These are phyloP conservation scores for Cephonodes hylas DNA, from an alignment of 2,888 invertebrate species.

Conservation along the genomic window DNA sequence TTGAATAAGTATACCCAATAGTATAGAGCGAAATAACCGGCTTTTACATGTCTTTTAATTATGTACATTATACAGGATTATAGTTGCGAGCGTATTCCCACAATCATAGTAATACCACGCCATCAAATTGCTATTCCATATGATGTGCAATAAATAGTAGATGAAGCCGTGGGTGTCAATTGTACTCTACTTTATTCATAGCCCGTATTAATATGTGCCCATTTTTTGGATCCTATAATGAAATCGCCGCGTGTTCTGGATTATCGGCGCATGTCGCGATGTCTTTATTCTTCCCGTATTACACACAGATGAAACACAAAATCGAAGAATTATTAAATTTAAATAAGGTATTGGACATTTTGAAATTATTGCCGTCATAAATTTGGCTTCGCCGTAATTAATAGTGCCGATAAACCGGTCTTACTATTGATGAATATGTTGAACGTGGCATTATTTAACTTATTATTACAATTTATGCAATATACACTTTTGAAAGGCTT, in stretches of 20 bases:
- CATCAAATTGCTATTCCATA: slow-evolving; percentile 64
- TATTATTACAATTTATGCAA: slow-evolving; percentile 13
- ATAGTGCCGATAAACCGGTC: slow-evolving; percentile 48
- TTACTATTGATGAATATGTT: slow-evolving; percentile 43
- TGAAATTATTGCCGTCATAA: slow-evolving; percentile 61
- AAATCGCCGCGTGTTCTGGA: slow-evolving; percentile 71
- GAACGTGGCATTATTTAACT: slow-evolving; percentile 33
- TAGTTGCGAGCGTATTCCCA: slow-evolving; percentile 48
- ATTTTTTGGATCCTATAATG: slow-evolving; percentile 70
- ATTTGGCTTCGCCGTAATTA: slow-evolving; percentile 57
- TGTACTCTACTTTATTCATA: slow-evolving; percentile 54
- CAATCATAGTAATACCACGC: slow-evolving; percentile 49
- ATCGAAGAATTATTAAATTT: slow-evolving; percentile 45
- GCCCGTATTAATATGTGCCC: slow-evolving; percentile 68
- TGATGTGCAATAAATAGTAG: slow-evolving; percentile 73
- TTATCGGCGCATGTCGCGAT: slow-evolving; percentile 36
- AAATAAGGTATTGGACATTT: slow-evolving; percentile 56
- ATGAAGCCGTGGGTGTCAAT: slow-evolving; percentile 67
- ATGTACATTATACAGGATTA: slow-evolving; percentile 37
- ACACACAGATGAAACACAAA: slow-evolving; percentile 16
- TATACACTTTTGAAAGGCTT: background rate
- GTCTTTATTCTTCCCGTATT: background rate
- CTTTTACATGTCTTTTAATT: slow-evolving; percentile 24
- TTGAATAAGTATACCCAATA: background rate
- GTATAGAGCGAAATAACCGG: background rate